Evolutionary conservation across 2,113 vertebrate genomes (phyloP), one percentile per base, ranked within the genome.

Genomic region (Plectropomus leopardus): DNA sequence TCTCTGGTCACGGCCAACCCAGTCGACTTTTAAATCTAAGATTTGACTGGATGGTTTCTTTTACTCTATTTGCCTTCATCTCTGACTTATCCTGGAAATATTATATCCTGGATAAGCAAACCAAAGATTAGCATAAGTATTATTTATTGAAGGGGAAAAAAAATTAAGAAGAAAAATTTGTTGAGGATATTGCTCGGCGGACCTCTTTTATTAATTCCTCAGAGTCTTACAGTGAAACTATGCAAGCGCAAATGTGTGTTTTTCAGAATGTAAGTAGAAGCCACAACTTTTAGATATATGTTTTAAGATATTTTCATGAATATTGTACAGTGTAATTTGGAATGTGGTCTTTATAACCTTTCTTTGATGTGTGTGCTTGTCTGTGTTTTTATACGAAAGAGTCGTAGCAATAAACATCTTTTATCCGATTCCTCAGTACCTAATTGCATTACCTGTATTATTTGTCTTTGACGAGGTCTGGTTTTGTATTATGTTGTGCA

Each of bases 381-480:
- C 13, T 76, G 24, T 83, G 69, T 87, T 91, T 88, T 85, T 91
- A 54, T 82, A 78, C 10, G 19, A 79, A 60, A 47, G 26, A 77
- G 42, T 66, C 14, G 13, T 34, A 28, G 54, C 51, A 91, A 91
- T 94, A 93, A 93, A 94, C 58, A 45, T 70, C 14, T 73, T 84
- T 88, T 63, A 74, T 85, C 79, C 45, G 60, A 89, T 78, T 71
- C 19, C 57, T 50, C 51, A 48, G 17, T 48, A 58, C 44, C 55
- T 74, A 77, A 86, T 87, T 90, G 45, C 51, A 67, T 84, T 68
- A 87, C 63, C 76, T 85, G 78, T 65, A 66, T 72, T 26, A 75
- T 89, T 79, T 73, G 76, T 88, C 78, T 78, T 63, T 70, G 84
- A 75, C 30, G 28, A 55, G 30, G 53, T 66, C 72, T 72, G 26